These are phyloP conservation scores for Drosophila helvetica DNA, from an alignment of 2,888 invertebrate genomes.

Conservation along the genomic window DNA sequence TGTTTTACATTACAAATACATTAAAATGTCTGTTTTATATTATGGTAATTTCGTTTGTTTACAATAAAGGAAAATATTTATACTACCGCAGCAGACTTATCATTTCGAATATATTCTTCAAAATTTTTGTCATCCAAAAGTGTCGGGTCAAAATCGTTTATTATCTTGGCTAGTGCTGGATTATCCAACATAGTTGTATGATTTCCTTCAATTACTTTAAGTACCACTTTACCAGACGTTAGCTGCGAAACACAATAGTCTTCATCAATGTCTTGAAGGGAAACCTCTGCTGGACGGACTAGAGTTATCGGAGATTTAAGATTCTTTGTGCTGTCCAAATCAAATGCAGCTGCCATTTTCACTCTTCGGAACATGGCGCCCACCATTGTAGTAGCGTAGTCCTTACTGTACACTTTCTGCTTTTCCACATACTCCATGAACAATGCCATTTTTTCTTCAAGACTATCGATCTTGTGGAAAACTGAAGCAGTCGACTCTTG, in stretches of 20 bases:
- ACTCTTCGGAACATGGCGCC: slow-evolving; percentile 85
- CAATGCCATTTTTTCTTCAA: slow-evolving; percentile 86
- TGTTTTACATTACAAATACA: neutral
- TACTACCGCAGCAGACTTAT: slow-evolving; percentile 58
- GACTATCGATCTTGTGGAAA: slow-evolving; percentile 85
- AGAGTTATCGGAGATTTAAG: slow-evolving; percentile 86
- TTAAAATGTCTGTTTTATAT: neutral
- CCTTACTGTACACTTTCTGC: slow-evolving; percentile 82
- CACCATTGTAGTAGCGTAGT: slow-evolving; percentile 83
- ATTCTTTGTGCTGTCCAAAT: slow-evolving; percentile 81
- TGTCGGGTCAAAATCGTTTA: slow-evolving; percentile 85
- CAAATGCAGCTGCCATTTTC: slow-evolving; percentile 85
- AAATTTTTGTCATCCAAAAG: slow-evolving; percentile 79
- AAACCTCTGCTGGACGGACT: slow-evolving; percentile 87
- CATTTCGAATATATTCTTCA: slow-evolving; percentile 76
- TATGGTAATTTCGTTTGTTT: neutral
- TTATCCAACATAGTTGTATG: slow-evolving; percentile 89
- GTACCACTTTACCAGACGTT: slow-evolving; percentile 86
- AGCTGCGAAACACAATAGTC: slow-evolving; percentile 88
- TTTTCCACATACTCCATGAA: slow-evolving; percentile 84
- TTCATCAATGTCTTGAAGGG: slow-evolving; percentile 85
- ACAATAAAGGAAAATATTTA: slow-evolving; percentile 25
- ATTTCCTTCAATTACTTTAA: slow-evolving; percentile 89
- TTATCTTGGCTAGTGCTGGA: slow-evolving; percentile 86
- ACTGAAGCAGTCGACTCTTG: slow-evolving; percentile 81